Percentiles rank a stretch among this genome's conserved stretches.
Conservation (phyloP, 2,888 invertebrate genomes). For the Drosophila hamatofila region DNA sequence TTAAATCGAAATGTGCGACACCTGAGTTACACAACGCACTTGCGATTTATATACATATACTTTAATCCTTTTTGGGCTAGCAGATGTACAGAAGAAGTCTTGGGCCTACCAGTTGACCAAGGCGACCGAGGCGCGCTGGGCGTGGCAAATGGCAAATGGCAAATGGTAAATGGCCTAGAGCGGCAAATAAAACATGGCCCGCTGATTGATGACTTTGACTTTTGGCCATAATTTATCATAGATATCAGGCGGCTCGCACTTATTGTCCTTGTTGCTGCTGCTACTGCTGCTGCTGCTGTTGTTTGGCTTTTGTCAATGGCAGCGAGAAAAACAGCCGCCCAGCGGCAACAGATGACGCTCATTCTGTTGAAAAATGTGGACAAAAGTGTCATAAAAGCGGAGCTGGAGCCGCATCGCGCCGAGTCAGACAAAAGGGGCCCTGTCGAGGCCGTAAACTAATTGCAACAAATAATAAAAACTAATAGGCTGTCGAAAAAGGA, state of each 20-base stretch:
- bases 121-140: background rate
- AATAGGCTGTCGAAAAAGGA: constrained; percentile 79
- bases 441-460: constrained; percentile 71
- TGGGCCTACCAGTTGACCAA: background rate
- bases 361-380: constrained; percentile 75
- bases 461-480: constrained; percentile 82
- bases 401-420: constrained; percentile 11
- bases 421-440: constrained; percentile 15
- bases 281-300: constrained; percentile 28
- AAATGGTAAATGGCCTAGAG: constrained; percentile 70
- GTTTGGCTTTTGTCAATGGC: constrained; percentile 59
- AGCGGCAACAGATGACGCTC: constrained; percentile 78
- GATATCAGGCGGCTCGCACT: constrained; percentile 60
- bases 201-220: constrained; percentile 80
- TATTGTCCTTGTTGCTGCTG: constrained; percentile 32
- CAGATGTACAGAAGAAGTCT: constrained; percentile 21
- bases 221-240: constrained; percentile 81
- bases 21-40: constrained; percentile 64
- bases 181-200: constrained; percentile 75
- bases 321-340: constrained; percentile 44
- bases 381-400: constrained; percentile 76
- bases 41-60: constrained; percentile 66
- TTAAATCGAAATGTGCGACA: constrained; percentile 90
- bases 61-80: constrained; percentile 65
- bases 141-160: constrained; percentile 47